These are phyloP conservation scores for Psilopsiagon aymara DNA, from an alignment of 2,113 vertebrate genomes.

Conservation along the genomic window DNA sequence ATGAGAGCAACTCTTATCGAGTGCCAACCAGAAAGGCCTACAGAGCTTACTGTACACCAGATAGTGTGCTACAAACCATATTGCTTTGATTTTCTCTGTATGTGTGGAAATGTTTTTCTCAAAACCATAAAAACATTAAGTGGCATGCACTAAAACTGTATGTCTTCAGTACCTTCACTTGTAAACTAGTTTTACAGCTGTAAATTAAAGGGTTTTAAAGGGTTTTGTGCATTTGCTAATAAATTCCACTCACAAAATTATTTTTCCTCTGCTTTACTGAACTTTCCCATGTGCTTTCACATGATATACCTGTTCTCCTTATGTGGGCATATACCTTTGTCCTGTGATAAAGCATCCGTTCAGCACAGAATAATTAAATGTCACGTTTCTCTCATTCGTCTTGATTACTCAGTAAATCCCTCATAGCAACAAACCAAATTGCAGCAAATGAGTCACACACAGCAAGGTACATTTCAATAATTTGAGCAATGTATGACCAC, in stretches of 20 bases:
- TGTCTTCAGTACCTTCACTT: slow-evolving; percentile 34
- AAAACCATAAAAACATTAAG: slow-evolving; percentile 31
- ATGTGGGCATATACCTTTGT: neutral
- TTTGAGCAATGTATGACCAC: neutral
- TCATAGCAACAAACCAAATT: slow-evolving; percentile 9
- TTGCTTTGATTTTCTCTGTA: slow-evolving; percentile 2
- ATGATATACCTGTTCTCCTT: slow-evolving; percentile 21
- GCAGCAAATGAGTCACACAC: neutral
- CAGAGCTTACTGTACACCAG: slow-evolving; percentile 3
- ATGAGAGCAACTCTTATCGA: slow-evolving; percentile 5
- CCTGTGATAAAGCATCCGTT: slow-evolving; percentile 20
- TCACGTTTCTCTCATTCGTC: slow-evolving; percentile 12
- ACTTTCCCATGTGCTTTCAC: slow-evolving; percentile 8
- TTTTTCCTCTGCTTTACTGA: neutral
- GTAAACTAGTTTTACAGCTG: slow-evolving; percentile 53
- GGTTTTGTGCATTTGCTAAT: slow-evolving; percentile 54
- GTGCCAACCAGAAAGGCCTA: slow-evolving; percentile 25
- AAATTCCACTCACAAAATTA: slow-evolving; percentile 47
- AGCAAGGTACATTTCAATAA: neutral
- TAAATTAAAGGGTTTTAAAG: slow-evolving; percentile 59
- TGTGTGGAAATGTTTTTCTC: slow-evolving; percentile 28
- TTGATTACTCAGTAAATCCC: slow-evolving; percentile 41
- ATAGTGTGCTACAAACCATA: neutral
- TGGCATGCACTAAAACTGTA: neutral
- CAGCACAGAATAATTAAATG: slow-evolving; percentile 25